Percentiles rank a stretch among this genome's conserved stretches.
Conservation (phyloP, 2,113 vertebrate species). For the Gymnorhina tibicen region DNA sequence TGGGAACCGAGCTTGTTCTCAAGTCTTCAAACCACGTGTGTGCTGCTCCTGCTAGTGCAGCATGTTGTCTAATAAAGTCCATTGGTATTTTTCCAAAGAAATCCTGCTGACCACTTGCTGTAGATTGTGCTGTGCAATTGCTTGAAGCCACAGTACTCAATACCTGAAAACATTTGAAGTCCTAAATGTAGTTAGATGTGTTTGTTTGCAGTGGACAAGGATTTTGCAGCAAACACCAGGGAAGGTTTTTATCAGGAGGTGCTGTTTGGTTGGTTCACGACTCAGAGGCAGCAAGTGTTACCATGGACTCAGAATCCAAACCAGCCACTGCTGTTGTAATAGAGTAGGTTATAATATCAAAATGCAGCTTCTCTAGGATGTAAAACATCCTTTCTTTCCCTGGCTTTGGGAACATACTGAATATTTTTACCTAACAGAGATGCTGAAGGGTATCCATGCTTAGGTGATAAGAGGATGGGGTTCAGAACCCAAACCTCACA, state of each 20-base stretch:
- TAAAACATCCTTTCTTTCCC: not conserved
- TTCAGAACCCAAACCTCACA: not conserved
- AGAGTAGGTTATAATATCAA: not conserved
- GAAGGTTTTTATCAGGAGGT: not conserved
- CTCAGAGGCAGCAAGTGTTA: not conserved
- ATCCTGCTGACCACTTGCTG: not conserved
- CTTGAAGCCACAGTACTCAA: not conserved
- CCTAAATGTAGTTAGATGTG: not conserved
- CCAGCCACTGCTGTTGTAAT: not conserved
- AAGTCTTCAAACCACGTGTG: not conserved
- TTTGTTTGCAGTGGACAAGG: not conserved
- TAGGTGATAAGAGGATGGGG: not conserved
- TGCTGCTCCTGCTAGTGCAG: not conserved
- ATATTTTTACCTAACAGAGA: not conserved
- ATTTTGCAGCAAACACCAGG: not conserved
- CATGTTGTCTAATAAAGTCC: not conserved
- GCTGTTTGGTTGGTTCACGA: not conserved
- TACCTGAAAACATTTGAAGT: not conserved
- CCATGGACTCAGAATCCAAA: not conserved
- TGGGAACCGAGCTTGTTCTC: not conserved
- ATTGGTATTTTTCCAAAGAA: not conserved
- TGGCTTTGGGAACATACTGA: not conserved
- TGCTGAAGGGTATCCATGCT: not conserved
- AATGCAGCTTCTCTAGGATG: not conserved
- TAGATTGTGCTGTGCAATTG: not conserved